Conservation (phyloP, 2,113 vertebrate genomes). For the Campylomormyrus tamandua region DNA sequence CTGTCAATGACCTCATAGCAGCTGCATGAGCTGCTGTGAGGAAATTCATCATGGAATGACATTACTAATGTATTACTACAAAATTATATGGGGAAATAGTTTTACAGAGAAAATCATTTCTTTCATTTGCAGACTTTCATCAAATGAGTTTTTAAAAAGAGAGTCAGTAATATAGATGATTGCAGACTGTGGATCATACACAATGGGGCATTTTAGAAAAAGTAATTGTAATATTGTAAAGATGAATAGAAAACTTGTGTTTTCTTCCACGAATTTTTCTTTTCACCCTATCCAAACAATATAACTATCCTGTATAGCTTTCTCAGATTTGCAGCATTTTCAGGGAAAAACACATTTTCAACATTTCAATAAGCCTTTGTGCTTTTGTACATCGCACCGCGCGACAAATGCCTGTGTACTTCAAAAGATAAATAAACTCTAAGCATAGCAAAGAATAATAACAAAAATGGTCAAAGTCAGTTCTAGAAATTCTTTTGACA, state of each 20-base stretch:
- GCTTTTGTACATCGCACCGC: neutral
- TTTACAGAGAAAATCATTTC: neutral
- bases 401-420: neutral
- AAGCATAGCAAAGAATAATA: neutral
- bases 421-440: neutral
- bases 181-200: neutral
- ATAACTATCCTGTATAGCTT: neutral
- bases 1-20: neutral
- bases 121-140: neutral
- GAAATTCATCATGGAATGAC: neutral
- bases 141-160: neutral
- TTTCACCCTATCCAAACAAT: neutral
- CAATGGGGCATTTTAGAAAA: neutral
- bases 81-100: neutral
- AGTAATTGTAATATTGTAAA: neutral
- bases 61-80: neutral
- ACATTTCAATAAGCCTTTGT: neutral
- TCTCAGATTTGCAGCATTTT: neutral
- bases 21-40: neutral
- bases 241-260: neutral
- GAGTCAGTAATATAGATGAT: neutral
- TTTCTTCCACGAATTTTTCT: neutral
- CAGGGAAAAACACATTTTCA: neutral
- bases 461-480: neutral
- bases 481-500: neutral